These are phyloP conservation scores for Drosophila yooni DNA, from an alignment of 2,888 invertebrate genomes.

Conservation along the genomic window DNA sequence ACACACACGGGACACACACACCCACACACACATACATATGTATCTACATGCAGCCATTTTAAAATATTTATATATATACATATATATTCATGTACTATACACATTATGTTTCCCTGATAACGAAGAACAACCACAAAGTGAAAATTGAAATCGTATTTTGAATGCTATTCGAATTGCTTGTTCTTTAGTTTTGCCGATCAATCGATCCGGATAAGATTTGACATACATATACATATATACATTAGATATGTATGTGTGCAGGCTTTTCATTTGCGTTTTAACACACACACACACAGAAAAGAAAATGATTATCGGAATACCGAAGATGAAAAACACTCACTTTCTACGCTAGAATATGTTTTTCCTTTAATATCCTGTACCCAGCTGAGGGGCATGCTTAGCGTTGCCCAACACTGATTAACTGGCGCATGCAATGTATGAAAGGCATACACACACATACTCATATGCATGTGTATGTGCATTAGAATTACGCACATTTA, in stretches of 20 bases:
- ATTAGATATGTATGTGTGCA: background rate
- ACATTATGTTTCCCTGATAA: background rate
- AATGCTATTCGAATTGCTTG: background rate
- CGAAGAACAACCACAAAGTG: background rate
- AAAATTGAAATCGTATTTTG: background rate
- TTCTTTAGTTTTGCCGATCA: background rate
- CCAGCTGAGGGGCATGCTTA: background rate
- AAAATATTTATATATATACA: background rate
- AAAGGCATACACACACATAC: background rate
- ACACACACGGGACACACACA: constrained; percentile 47
- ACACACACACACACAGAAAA: background rate
- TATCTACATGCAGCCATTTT: constrained; percentile 35
- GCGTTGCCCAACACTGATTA: background rate
- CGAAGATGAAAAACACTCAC: constrained; percentile 1
- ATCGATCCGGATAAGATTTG: background rate
- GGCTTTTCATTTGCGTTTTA: background rate
- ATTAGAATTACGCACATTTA: background rate
- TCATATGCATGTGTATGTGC: background rate
- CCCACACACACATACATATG: constrained; percentile 38
- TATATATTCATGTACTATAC: background rate
- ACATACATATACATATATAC: background rate
- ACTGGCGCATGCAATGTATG: background rate
- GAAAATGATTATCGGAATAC: constrained; percentile 1
- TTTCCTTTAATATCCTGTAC: background rate
- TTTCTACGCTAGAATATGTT: background rate